Evolutionary conservation across 2,797 vertebrate species (phyloP).

Genomic region (Anabas testudineus): DNA sequence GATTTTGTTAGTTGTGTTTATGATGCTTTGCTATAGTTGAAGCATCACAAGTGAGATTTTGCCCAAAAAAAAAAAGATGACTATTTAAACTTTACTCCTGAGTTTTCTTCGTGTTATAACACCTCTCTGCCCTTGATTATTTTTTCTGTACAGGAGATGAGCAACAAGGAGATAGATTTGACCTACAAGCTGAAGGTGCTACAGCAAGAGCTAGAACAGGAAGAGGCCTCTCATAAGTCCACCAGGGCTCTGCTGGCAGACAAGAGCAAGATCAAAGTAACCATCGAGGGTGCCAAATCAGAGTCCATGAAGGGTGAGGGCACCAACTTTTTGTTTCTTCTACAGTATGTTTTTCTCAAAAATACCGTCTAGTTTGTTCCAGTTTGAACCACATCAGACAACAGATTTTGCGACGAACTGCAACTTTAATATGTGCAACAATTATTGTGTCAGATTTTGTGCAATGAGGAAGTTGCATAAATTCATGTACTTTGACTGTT

Average conservation of each 20-base stretch:
- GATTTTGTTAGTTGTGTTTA: background rate
- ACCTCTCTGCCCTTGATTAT: background rate
- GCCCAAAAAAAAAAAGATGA: too few species aligned
- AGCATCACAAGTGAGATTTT: too few species aligned
- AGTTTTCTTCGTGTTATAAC: background rate
- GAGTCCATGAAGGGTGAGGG: conserved; percentile 95
- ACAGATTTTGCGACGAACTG: background rate
- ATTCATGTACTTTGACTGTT: background rate
- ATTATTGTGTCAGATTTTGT: background rate
- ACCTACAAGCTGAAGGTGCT: conserved; percentile 97
- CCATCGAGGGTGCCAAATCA: conserved; percentile 97
- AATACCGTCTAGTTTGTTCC: background rate
- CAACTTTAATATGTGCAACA: background rate
- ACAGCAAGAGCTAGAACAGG: conserved; percentile 96
- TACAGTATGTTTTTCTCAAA: background rate
- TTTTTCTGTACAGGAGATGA: conserved; percentile 89
- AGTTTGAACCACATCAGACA: background rate
- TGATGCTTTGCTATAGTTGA: background rate
- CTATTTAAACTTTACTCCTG: background rate
- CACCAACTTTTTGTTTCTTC: background rate
- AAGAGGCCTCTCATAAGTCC: conserved; percentile 94
- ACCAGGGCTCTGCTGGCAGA: conserved; percentile 94
- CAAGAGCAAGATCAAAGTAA: conserved; percentile 98
- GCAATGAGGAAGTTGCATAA: background rate
- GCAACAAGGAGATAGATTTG: conserved; percentile 98